These are phyloP conservation scores for Tipula helvola DNA, from an alignment of 2,888 invertebrate species.

Conservation along the genomic window DNA sequence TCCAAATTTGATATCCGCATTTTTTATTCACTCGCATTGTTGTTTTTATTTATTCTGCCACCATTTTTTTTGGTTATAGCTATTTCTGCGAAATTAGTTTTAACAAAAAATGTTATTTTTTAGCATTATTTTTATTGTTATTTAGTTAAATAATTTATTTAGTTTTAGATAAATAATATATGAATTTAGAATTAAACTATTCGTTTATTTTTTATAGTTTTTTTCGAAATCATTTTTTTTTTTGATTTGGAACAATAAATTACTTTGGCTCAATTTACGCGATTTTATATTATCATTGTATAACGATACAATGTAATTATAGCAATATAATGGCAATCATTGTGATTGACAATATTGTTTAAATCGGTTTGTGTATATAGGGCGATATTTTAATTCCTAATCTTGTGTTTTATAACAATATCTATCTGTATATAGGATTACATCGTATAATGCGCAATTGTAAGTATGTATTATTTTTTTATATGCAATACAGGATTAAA, in stretches of 20 bases:
- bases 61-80: neutral
- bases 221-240: neutral
- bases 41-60: neutral
- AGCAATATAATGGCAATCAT: neutral
- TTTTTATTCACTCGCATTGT: neutral
- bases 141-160: neutral
- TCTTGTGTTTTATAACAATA: neutral
- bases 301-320: neutral
- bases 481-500: no score
- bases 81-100: neutral
- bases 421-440: neutral
- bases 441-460: neutral
- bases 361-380: neutral
- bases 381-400: neutral
- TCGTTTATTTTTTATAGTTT: neutral
- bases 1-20: neutral
- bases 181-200: neutral
- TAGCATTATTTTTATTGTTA: neutral
- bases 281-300: neutral
- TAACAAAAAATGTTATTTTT: neutral
- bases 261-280: neutral
- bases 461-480: no score
- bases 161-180: neutral
- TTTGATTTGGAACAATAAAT: neutral
- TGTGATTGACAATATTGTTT: neutral